Percentiles rank a stretch among this genome's conserved stretches.
These are phyloP conservation scores for Axea sp. DNA, from an alignment of 2,888 invertebrate species.

Conservation along the genomic window DNA sequence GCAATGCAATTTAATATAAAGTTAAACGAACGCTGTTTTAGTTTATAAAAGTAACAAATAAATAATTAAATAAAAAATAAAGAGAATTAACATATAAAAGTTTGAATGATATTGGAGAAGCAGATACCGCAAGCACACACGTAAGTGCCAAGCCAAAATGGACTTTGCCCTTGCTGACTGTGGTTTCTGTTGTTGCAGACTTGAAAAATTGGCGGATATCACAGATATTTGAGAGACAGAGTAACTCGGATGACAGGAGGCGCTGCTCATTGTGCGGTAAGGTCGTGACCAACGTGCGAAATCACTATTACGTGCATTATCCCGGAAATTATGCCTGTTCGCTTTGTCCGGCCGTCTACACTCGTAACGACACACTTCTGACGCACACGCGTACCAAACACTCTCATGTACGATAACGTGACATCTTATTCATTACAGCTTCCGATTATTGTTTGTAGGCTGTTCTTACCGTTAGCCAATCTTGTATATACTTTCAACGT, in stretches of 20 bases:
- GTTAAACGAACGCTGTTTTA: not conserved
- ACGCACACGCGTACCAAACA: conserved; percentile 83
- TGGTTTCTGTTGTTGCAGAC: conserved; percentile 80
- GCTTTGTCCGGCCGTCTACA: conserved; percentile 82
- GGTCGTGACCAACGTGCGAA: conserved; percentile 83
- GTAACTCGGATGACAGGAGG: conserved; percentile 82
- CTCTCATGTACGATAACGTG: conserved; percentile 74
- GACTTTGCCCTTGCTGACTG: conserved; percentile 72
- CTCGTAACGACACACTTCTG: conserved; percentile 82
- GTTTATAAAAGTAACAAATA: not conserved
- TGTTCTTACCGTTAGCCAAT: conserved; percentile 24
- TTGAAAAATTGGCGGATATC: conserved; percentile 82
- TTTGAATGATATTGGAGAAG: conserved; percentile 57
- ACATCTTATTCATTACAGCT: conserved; percentile 24
- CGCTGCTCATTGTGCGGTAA: conserved; percentile 83
- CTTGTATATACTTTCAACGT: conserved; percentile 17
- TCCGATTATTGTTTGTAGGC: conserved; percentile 27
- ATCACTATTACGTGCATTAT: conserved; percentile 83
- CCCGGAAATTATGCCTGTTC: conserved; percentile 82
- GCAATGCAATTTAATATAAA: not conserved
- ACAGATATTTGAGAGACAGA: conserved; percentile 82
- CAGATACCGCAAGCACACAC: conserved; percentile 64
- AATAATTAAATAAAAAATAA: too few species aligned
- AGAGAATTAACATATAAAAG: too few species aligned
- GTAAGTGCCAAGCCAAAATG: conserved; percentile 63